Conservation (phyloP, 2,797 vertebrate species). For the Eurystomus glaucurus region DNA sequence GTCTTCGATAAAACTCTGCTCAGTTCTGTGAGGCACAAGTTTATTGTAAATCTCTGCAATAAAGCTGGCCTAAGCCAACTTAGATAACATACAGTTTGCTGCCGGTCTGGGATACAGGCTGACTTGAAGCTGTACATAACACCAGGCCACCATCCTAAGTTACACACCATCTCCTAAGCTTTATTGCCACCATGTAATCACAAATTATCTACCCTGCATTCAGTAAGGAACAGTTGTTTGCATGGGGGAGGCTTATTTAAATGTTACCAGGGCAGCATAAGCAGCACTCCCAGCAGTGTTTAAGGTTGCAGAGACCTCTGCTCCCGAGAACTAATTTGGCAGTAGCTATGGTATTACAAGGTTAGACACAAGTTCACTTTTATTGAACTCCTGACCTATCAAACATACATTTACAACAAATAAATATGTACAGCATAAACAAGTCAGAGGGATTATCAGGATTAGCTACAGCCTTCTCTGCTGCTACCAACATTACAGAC, state of each 20-base stretch:
- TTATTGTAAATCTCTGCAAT: background rate
- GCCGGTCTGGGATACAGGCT: background rate
- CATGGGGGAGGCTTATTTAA: background rate
- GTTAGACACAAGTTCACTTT: slow-evolving; percentile 14
- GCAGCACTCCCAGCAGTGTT: background rate
- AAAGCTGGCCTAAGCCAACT: background rate
- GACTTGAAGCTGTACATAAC: background rate
- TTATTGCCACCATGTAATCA: background rate
- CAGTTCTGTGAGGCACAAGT: background rate
- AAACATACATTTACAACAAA: slow-evolving; percentile 48
- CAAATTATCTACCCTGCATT: background rate
- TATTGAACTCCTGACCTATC: slow-evolving; percentile 41
- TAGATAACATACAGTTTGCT: background rate
- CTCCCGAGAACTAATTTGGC: background rate
- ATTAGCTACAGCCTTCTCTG: slow-evolving; percentile 23
- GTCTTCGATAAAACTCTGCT: background rate
- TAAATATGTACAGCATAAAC: slow-evolving; percentile 62
- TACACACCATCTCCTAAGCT: background rate
- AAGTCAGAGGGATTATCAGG: slow-evolving; percentile 44
- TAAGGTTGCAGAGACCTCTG: background rate
- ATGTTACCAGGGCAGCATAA: background rate
- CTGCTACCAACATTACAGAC: background rate
- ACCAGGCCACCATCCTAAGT: background rate
- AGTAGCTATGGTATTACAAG: background rate
- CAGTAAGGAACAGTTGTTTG: background rate